Conservation (phyloP, 2,888 invertebrate species). For the Theretra japonica region DNA sequence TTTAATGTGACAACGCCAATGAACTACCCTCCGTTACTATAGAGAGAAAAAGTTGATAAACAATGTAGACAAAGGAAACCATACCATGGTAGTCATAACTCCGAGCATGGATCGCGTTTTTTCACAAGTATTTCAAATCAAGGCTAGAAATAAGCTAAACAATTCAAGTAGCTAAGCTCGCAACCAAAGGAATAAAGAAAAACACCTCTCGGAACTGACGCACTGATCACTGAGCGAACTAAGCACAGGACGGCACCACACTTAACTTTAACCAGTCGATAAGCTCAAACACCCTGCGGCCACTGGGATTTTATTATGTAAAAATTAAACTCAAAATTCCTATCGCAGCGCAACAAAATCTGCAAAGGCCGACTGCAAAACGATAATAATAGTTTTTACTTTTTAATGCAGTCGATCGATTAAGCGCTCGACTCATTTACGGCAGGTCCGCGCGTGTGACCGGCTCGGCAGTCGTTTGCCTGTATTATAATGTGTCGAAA, state of each 20-base stretch:
- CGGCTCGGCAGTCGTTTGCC: slow-evolving; percentile 48
- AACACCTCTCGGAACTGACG: slow-evolving; percentile 73
- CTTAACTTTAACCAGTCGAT: slow-evolving; percentile 54
- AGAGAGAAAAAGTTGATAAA: slow-evolving; percentile 65
- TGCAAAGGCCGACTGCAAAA: slow-evolving; percentile 70
- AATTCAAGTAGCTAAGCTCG: slow-evolving; percentile 69
- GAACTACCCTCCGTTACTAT: slow-evolving; percentile 71
- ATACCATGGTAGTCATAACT: slow-evolving; percentile 85
- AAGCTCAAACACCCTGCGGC: slow-evolving; percentile 55
- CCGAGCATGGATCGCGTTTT: slow-evolving; percentile 84
- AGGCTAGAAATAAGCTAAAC: slow-evolving; percentile 62
- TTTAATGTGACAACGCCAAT: slow-evolving; percentile 53
- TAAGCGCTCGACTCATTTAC: slow-evolving; percentile 70
- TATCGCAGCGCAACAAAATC: slow-evolving; percentile 72
- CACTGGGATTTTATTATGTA: slow-evolving; percentile 54
- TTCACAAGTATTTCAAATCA: slow-evolving; percentile 73
- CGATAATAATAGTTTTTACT: slow-evolving; percentile 75
- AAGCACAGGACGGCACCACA: slow-evolving; percentile 80
- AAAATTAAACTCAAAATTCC: slow-evolving; percentile 57
- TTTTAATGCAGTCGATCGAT: slow-evolving; percentile 83
- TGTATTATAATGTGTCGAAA: slow-evolving; percentile 48
- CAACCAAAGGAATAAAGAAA: slow-evolving; percentile 72
- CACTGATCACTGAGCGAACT: slow-evolving; percentile 79
- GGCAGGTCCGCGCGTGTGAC: slow-evolving; percentile 60
- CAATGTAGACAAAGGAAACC: slow-evolving; percentile 83